Base-by-base conservation (phyloP, 2,888 invertebrate species). In the Neria commutata region DNA sequence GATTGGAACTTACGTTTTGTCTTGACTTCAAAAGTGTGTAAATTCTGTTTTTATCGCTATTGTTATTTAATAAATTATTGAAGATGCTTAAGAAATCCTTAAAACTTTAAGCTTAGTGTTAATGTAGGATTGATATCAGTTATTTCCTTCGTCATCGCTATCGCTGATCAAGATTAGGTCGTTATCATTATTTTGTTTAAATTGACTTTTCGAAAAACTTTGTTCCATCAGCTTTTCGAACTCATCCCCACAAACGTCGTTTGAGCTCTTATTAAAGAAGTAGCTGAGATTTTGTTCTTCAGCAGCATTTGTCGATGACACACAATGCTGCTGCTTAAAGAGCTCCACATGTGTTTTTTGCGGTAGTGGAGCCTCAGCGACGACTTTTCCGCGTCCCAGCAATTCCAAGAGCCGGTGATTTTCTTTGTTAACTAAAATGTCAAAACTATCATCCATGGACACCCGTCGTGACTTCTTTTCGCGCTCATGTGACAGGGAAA, bases 191-290 rank as follows among this genome's bases (percentile, higher is more conserved):
- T n/a, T n/a, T n/a, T n/a, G n/a, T n/a, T n/a, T n/a, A n/a, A n/a
- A n/a, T n/a, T n/a, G n/a, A n/a, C n/a, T n/a, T n/a, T n/a, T n/a
- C 54, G 67, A 51, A 16, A 66, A 64, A 58, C 82, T 83, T 55
- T 78, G 71, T 55, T 84, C 83, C 62, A 88, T 75, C 3, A 87
- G 84, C 70, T 85, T 83, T 77, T 89, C 88, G 71, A 89, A 89
- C 11, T 85, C 84, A 75, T 89, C 88, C n/a, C 82, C 77, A 34
- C 83, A 83, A 47, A 80, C 83, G 1, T 81, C 81, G 53, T 82
- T 68, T 10, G 42, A 84, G 67, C 58, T 62, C 29, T 67, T 67
- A 63, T 72, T 62, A 21, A 87, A 87, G 65, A 87, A 87, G 74
- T 83, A 84, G 71, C 86, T 87, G 71, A 73, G 61, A 62, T 73